These are phyloP conservation scores for Drosophila ercepeae DNA, from an alignment of 1,140 invertebrate species.

Conservation along the genomic window DNA sequence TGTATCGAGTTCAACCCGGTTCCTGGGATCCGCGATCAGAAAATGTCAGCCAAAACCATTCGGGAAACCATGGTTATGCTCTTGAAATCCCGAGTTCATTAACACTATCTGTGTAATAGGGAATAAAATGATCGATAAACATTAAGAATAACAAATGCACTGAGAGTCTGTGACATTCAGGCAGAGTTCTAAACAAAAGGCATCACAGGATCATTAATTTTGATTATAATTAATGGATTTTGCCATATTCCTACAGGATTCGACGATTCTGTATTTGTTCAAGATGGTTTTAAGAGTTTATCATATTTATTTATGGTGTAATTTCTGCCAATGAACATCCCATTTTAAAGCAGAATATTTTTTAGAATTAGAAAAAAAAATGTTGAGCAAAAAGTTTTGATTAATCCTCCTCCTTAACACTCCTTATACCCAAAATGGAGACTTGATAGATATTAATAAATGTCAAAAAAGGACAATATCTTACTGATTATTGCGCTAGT, in stretches of 20 bases:
- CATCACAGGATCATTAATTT: background rate
- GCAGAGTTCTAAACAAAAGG: background rate
- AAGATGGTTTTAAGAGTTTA: too few relatives aligned
- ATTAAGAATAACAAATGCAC: conserved; percentile 20
- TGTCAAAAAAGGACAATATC: too few relatives aligned
- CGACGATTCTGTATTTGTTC: background rate
- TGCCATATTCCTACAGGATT: background rate
- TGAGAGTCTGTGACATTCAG: background rate
- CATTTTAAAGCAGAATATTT: too few relatives aligned
- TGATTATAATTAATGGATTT: background rate
- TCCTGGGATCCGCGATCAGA: conserved; percentile 20
- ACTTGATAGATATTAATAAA: too few relatives aligned
- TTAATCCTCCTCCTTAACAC: too few relatives aligned
- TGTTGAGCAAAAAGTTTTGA: too few relatives aligned
- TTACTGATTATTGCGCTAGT: too few relatives aligned
- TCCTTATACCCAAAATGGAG: too few relatives aligned
- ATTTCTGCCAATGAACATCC: too few relatives aligned
- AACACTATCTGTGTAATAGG: conserved; percentile 5
- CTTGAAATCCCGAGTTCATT: conserved; percentile 25
- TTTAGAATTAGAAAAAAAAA: too few relatives aligned
- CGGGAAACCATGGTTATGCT: conserved; percentile 15
- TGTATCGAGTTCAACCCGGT: conserved; percentile 37
- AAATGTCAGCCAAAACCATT: conserved; percentile 26
- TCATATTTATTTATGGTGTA: too few relatives aligned
- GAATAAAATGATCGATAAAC: conserved; percentile 14